Percentiles rank a stretch among this genome's conserved stretches.
phyloP scores from a whole-genome alignment of 2,888 invertebrate species.

The Heterodera filipjevi region DNA sequence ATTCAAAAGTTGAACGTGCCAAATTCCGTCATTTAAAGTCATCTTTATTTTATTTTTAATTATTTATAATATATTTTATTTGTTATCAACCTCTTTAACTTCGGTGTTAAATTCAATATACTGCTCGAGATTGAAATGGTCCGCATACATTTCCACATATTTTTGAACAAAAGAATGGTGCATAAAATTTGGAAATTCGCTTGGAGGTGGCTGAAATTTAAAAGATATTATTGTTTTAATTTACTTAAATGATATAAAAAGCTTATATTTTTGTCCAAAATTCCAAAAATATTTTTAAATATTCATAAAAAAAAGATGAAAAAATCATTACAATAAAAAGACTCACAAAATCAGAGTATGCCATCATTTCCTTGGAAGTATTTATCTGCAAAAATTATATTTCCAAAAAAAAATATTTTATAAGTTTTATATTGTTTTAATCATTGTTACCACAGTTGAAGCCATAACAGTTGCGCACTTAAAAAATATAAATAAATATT shows the following conservation, averaged over 20 bases:
- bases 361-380: slow-evolving; percentile 67
- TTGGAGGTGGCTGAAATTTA: slow-evolving; percentile 49
- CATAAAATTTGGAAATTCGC: slow-evolving; percentile 51
- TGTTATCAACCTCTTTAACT: slow-evolving; percentile 54
- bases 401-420: too few species aligned
- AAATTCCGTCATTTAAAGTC: slow-evolving; percentile 30
- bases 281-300: too few species aligned
- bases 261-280: too few species aligned
- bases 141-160: slow-evolving; percentile 59
- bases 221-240: not conserved
- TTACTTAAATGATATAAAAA: too few species aligned
- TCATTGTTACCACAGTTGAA: slow-evolving; percentile 60
- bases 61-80: not conserved
- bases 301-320: not conserved
- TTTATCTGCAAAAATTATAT: slow-evolving; percentile 57
- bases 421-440: not conserved
- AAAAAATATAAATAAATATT: slow-evolving; percentile 32
- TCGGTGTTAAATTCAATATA: slow-evolving; percentile 59
- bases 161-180: slow-evolving; percentile 55
- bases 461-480: slow-evolving; percentile 64
- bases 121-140: slow-evolving; percentile 50
- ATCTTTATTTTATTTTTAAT: slow-evolving; percentile 6
- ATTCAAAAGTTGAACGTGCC: slow-evolving; percentile 46
- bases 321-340: not conserved
- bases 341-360: slow-evolving; percentile 63